Evolutionary conservation across 2,888 invertebrate genomes (phyloP), one percentile per base, ranked within the genome.

Genomic region (Augiades crinisus): DNA sequence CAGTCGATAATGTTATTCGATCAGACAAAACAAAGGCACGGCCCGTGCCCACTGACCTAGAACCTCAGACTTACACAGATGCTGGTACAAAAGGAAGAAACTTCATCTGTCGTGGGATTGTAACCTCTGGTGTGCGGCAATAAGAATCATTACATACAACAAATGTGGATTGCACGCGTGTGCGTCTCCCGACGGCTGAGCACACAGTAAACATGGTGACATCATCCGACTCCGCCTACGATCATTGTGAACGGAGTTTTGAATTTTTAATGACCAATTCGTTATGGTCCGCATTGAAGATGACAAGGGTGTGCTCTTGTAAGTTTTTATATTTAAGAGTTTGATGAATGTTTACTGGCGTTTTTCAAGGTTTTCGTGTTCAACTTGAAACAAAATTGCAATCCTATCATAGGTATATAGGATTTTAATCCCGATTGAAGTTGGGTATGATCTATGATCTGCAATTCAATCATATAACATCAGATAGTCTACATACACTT

Each of bases 1-100:
- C 13, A 22, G 14, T 34, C 13, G 24, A 22, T 33, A 27, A 37
- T 40, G 34, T 34, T 34, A 33, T 41, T 47, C 40, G 27, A 49
- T 49, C 49, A 50, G 43, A 59, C 53, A 55, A 55, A 55, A 56
- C 58, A 60, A 58, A 58, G 56, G 51, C 52, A 21, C 47, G 36
- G 64, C 70, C 60, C 68, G 70, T 69, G 72, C 75, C 63, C 64
- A 70, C 58, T 78, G 78, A 79, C 82, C 81, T 77, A 83, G 78
- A 81, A 78, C 78, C 67, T 60, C 61, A 69, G 68, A 70, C 67
- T 65, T 71, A 64, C 64, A 64, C 65, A 68, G 61, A 65, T 71
- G 66, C 21, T 40, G 31, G 27, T 38, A 47, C 27, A 40, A 33
- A 22, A 44, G 33, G 14, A 21, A 21, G 6, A 40, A 14, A 33